Percentiles rank a stretch among this genome's conserved stretches.
Conservation (phyloP, 2,113 vertebrate species). For the Oryzias javanicus region DNA sequence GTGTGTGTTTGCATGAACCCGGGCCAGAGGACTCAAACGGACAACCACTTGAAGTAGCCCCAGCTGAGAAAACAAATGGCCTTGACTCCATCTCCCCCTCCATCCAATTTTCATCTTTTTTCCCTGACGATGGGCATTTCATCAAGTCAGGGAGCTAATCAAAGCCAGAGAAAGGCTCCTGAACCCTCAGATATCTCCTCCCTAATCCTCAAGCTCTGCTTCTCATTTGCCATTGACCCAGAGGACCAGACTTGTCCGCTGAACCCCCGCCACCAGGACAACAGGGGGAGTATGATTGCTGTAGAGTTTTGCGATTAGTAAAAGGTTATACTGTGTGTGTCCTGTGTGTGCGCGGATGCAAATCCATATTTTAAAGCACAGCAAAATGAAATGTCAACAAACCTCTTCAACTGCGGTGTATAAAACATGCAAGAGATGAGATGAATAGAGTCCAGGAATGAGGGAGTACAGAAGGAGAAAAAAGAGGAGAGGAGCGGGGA, state of each 20-base stretch:
- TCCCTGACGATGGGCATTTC: constrained; percentile 69
- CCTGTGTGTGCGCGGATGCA: constrained; percentile 23
- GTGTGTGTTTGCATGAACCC: constrained; percentile 46
- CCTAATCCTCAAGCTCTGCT: constrained; percentile 71
- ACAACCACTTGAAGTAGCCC: constrained; percentile 74
- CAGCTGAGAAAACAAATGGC: constrained; percentile 79
- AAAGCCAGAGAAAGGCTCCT: constrained; percentile 71
- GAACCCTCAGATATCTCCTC: constrained; percentile 68
- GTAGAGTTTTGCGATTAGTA: constrained; percentile 41
- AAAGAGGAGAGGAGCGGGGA: constrained; percentile 52
- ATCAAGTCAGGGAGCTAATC: constrained; percentile 73
- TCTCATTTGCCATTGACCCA: constrained; percentile 71
- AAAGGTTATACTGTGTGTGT: constrained; percentile 50
- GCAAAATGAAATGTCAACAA: constrained; percentile 68
- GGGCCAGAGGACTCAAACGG: constrained; percentile 64
- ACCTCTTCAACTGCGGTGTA: constrained; percentile 58
- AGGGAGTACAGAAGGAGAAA: constrained; percentile 47
- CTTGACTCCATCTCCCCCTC: constrained; percentile 51
- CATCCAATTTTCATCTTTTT: constrained; percentile 69
- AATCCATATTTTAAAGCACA: constrained; percentile 59
- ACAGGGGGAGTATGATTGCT: constrained; percentile 24
- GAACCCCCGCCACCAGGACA: constrained; percentile 55
- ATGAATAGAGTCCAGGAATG: constrained; percentile 65
- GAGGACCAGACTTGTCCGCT: constrained; percentile 63
- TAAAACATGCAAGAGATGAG: constrained; percentile 56